Conservation (phyloP, 2,888 invertebrate species). For the Chrysopilus asiliformis region DNA sequence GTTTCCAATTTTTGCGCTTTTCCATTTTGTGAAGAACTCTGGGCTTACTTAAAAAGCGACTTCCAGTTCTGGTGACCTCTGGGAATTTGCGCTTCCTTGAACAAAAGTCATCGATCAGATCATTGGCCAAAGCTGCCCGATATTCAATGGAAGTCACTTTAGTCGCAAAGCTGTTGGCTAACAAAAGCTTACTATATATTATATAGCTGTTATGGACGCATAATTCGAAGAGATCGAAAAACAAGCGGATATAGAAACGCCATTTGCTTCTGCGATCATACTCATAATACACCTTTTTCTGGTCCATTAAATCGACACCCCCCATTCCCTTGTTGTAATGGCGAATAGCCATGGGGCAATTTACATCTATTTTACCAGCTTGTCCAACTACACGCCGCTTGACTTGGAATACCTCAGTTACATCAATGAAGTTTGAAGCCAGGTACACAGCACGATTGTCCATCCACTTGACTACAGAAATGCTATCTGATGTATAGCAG, state of each 20-base stretch:
- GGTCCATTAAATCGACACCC: not conserved
- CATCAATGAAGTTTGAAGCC: not conserved
- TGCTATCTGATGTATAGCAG: conserved; percentile 1
- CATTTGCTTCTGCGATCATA: conserved; percentile 1
- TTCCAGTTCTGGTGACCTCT: conserved; percentile 1
- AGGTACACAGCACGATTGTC: not conserved
- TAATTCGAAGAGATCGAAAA: conserved; percentile 1
- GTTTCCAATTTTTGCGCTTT: not conserved
- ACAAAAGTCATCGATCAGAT: not conserved
- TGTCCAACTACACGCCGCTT: too few relatives aligned
- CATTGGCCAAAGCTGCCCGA: conserved; percentile 1
- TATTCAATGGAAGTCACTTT: not conserved
- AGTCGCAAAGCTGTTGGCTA: not conserved
- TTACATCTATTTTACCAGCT: not conserved
- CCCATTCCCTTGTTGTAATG: not conserved
- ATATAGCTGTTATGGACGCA: conserved; percentile 1
- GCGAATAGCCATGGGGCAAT: not conserved
- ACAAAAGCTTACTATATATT: not conserved
- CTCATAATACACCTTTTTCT: not conserved
- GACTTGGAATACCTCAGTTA: not conserved
- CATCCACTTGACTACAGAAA: conserved; percentile 1
- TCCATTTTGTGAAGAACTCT: not conserved
- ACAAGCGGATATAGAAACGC: not conserved
- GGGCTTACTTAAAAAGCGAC: not conserved
- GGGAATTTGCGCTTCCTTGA: not conserved